Conservation (phyloP, 2,113 vertebrate genomes). For the Platycercus adscitus region DNA sequence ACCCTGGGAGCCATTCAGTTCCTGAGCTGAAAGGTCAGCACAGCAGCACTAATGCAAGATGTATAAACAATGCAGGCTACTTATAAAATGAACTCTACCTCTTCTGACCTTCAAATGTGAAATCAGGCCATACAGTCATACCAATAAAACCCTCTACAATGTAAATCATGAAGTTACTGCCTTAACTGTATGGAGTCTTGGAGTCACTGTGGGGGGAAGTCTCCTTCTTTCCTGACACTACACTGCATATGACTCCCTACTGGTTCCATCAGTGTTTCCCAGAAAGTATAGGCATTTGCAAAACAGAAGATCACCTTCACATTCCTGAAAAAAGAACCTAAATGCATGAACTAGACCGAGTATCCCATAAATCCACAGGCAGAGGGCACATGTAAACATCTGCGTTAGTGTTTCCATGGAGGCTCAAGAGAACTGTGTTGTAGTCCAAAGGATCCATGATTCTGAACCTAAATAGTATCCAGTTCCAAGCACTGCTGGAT, state of each 20-base stretch:
- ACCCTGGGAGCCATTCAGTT: neutral
- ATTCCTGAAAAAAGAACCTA: neutral
- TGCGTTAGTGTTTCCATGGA: neutral
- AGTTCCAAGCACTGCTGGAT: neutral
- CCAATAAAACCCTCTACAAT: neutral
- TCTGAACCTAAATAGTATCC: neutral
- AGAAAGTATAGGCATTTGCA: neutral
- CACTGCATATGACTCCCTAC: neutral
- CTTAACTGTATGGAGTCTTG: neutral
- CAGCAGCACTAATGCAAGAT: neutral
- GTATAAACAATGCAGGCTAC: neutral
- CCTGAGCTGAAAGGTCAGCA: conserved; percentile 8
- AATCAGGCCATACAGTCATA: neutral
- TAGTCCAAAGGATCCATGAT: neutral
- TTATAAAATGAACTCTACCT: neutral
- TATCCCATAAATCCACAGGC: neutral
- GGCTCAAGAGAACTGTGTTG: neutral
- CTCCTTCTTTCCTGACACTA: neutral
- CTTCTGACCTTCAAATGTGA: neutral
- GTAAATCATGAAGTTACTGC: neutral
- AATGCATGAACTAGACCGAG: neutral
- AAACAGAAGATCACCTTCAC: neutral
- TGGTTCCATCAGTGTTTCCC: neutral
- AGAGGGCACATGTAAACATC: neutral
- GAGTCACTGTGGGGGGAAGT: neutral